Evolutionary conservation across 2,888 invertebrate genomes (phyloP), one percentile per base, ranked within the genome.

Genomic region (Cephus nigrinus): DNA sequence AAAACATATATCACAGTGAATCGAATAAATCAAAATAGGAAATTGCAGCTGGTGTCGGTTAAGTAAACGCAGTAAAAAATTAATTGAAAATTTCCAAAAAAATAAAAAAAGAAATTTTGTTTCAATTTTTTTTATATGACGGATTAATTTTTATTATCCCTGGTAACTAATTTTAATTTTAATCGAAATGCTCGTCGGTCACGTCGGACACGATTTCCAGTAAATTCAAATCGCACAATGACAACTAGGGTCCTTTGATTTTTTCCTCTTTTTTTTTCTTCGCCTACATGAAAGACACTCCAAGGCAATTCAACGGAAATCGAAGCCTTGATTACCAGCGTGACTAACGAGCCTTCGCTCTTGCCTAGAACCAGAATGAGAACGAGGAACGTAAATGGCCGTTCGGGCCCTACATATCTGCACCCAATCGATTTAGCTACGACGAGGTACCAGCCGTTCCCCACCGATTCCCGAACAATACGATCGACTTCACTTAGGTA

Each of bases 401-500:
- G 32, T 71, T 73, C 35, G 33, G 74, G 5, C 9, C 34, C 34
- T 35, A n/a, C 35, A 15, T 33, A 88, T 86, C 87, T 84, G 78
- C 85, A 80, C 83, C 82, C 83, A 87, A 89, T 89, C 88, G 87
- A 89, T 89, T 88, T 85, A 87, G 83, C 83, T 80, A 75, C 75
- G 80, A 73, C 80, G 72, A 76, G 12, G 73, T 68, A 81, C 82
- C 78, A 77, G 80, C 78, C 80, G 82, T 84, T 82, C 83, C 84
- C 79, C 82, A 76, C 75, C 85, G 85, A 85, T 86, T 85, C 83
- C 79, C 75, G 74, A 69, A 85, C 86, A 86, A 86, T 83, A 85
- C 74, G 88, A 89, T 89, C 88, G 87, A 89, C 89, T 88, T 87
- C 84, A 85, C 85, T 86, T 86, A 86, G 88, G 87, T 87, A 87